These are phyloP conservation scores for Rhagoletis zephyria DNA, from an alignment of 1,140 invertebrate species.

Conservation along the genomic window DNA sequence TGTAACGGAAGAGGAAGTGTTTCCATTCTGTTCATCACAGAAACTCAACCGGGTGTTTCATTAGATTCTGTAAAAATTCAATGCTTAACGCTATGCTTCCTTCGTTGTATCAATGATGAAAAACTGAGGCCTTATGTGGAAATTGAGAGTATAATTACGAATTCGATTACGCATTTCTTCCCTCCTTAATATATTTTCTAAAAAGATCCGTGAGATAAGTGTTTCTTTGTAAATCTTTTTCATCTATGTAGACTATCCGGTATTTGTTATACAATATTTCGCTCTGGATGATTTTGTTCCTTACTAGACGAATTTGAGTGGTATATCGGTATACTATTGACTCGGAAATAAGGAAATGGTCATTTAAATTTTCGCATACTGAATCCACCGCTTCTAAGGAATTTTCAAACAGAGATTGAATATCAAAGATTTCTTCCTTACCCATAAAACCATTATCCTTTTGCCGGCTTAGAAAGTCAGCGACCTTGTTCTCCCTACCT, in stretches of 20 bases:
- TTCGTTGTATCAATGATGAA: too few relatives aligned
- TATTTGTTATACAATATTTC: constrained; percentile 16
- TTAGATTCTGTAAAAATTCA: too few relatives aligned
- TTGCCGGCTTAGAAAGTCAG: constrained; percentile 59
- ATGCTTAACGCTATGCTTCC: too few relatives aligned
- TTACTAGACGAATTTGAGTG: constrained; percentile 14
- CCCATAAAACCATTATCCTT: background rate
- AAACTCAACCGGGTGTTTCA: too few relatives aligned
- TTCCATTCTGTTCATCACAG: too few relatives aligned
- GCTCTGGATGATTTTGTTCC: background rate
- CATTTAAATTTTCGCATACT: constrained; percentile 3
- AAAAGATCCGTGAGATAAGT: background rate
- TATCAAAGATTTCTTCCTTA: too few relatives aligned
- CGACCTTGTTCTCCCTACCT: constrained; percentile 68
- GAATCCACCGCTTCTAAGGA: background rate
- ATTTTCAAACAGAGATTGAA: background rate
- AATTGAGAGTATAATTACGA: too few relatives aligned
- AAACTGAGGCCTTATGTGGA: too few relatives aligned
- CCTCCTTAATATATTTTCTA: constrained; percentile 35
- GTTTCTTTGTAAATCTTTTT: background rate
- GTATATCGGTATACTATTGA: background rate
- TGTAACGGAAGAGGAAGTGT: too few relatives aligned
- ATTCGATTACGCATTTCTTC: background rate
- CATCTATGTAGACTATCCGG: background rate
- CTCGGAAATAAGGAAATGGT: background rate